phyloP scores from a whole-genome alignment of 23 tunicate genomes.

The Clavelina lepadiformis region DNA sequence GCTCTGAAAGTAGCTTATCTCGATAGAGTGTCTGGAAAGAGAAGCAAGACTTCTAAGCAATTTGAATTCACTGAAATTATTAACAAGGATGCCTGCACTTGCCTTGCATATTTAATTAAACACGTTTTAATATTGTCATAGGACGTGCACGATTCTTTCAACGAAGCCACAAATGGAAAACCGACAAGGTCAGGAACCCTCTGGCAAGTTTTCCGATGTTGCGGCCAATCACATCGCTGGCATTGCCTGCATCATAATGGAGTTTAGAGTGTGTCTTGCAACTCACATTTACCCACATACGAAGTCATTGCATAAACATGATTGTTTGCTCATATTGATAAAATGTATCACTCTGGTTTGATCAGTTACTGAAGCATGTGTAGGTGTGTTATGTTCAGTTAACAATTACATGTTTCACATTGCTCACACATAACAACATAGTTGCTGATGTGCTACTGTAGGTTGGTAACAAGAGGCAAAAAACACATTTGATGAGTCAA shows the following conservation, averaged over 20 bases:
- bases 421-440: too few relatives aligned
- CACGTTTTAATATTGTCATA: constrained; percentile 22
- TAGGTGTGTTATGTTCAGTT: too few relatives aligned
- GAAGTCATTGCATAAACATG: too few relatives aligned
- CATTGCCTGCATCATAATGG: constrained; percentile 38
- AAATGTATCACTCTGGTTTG: too few relatives aligned
- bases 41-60: neutral
- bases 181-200: constrained; percentile 32
- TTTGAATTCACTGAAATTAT: neutral
- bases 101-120: neutral
- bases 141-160: constrained; percentile 33
- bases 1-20: neutral
- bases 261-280: too few relatives aligned
- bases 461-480: too few relatives aligned
- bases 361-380: too few relatives aligned
- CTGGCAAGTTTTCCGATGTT: constrained; percentile 47
- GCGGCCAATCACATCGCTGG: constrained; percentile 66
- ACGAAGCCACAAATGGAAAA: constrained; percentile 42
- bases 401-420: too few relatives aligned
- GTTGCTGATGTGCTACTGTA: too few relatives aligned
- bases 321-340: too few relatives aligned
- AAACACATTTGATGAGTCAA: too few relatives aligned
- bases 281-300: too few relatives aligned
- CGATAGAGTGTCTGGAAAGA: constrained; percentile 5
- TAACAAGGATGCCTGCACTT: neutral